Evolutionary conservation across 2,888 invertebrate genomes (phyloP).

Genomic region (Mythimna albipuncta): DNA sequence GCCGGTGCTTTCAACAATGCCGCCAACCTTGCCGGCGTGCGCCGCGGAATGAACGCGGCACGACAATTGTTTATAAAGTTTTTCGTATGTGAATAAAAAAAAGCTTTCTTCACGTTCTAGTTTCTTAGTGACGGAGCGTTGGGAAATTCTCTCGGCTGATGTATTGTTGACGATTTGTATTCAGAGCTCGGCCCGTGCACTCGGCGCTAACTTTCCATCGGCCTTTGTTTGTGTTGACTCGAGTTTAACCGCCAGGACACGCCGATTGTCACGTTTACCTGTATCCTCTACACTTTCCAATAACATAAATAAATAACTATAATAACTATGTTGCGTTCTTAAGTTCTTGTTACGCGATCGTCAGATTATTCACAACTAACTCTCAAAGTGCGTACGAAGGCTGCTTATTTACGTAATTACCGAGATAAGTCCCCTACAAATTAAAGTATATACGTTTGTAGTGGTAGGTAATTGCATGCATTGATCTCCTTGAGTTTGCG

Average conservation of each 20-base stretch:
- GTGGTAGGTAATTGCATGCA: conserved; percentile 78
- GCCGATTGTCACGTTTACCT: conserved; percentile 68
- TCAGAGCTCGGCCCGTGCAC: conserved; percentile 75
- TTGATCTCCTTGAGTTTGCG: conserved; percentile 87
- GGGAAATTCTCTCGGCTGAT: conserved; percentile 82
- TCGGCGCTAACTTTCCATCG: conserved; percentile 85
- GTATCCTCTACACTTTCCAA: conserved; percentile 68
- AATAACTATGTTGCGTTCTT: conserved; percentile 29
- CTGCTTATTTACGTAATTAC: conserved; percentile 77
- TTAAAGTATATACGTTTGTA: conserved; percentile 69
- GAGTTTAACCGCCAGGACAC: conserved; percentile 76
- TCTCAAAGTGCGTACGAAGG: conserved; percentile 50
- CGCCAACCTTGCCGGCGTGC: conserved; percentile 71
- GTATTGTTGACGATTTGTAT: conserved; percentile 88
- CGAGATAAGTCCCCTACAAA: conserved; percentile 71
- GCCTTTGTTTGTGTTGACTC: conserved; percentile 80
- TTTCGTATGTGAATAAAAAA: conserved; percentile 63
- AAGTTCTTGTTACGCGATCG: conserved; percentile 36
- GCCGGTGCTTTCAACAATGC: conserved; percentile 76
- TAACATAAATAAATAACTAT: conserved; percentile 39
- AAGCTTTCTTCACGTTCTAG: conserved; percentile 83
- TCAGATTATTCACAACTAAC: conserved; percentile 45
- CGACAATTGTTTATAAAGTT: conserved; percentile 59
- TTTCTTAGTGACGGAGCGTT: conserved; percentile 79
- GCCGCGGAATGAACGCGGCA: conserved; percentile 55